These are phyloP conservation scores for Pogonomyrmex californicus DNA, from an alignment of 1,140 invertebrate species.

Conservation along the genomic window DNA sequence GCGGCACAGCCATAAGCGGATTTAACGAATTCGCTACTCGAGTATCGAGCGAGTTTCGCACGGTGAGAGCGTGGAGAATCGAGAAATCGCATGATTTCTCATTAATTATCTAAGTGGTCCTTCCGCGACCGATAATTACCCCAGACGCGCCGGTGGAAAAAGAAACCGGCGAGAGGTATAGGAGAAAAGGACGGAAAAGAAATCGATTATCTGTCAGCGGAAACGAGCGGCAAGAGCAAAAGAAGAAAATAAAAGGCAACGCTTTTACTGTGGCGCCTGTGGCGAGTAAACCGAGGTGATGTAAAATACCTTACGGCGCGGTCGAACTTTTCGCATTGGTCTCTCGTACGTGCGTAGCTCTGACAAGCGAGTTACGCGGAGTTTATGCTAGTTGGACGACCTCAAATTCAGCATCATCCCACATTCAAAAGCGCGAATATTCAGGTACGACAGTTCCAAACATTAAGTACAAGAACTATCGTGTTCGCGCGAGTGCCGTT, in stretches of 20 bases:
- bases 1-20: conserved; percentile 20
- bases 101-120: conserved; percentile 70
- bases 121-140: conserved; percentile 49
- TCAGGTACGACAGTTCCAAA: conserved; percentile 12
- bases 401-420: conserved; percentile 35
- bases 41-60: conserved; percentile 11
- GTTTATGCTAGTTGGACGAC: conserved; percentile 37
- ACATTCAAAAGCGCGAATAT: conserved; percentile 28
- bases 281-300: conserved; percentile 27
- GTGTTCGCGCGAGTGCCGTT: neutral
- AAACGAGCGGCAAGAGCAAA: conserved; percentile 3
- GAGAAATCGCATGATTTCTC: conserved; percentile 56
- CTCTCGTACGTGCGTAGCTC: conserved; percentile 14
- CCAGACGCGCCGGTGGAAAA: neutral
- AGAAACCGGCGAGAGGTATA: neutral
- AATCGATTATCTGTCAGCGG: conserved; percentile 57
- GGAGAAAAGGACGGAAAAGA: neutral
- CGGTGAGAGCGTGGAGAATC: neutral
- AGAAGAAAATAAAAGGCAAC: conserved; percentile 2
- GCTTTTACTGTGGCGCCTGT: conserved; percentile 17
- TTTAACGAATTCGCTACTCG: conserved; percentile 33
- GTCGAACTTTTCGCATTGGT: conserved; percentile 41
- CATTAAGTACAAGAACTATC: conserved; percentile 30
- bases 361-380: conserved; percentile 35
- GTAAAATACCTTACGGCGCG: conserved; percentile 24